Evolutionary conservation across 1,140 invertebrate genomes (phyloP).

Genomic region (Araneus ventricosus): DNA sequence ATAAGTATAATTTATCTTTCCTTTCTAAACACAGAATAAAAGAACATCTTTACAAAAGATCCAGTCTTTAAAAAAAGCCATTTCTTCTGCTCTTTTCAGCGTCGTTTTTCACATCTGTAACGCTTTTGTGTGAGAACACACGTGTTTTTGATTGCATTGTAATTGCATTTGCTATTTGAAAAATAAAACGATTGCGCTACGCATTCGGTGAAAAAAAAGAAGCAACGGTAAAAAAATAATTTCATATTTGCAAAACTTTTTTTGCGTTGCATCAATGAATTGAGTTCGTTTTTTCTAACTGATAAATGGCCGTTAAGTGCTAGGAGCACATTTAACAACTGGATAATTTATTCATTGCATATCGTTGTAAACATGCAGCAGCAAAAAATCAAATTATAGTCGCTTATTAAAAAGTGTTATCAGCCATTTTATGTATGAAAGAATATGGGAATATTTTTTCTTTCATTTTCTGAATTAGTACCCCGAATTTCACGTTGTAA

Average conservation of each 20-base stretch:
- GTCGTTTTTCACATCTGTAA: neutral
- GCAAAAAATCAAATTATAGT: too few species aligned
- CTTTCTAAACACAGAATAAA: neutral
- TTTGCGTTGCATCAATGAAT: neutral
- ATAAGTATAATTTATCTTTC: neutral
- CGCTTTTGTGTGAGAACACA: neutral
- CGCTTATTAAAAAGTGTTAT: too few species aligned
- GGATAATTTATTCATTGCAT: too few species aligned
- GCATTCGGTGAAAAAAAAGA: neutral
- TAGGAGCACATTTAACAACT: too few species aligned
- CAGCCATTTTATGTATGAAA: too few species aligned
- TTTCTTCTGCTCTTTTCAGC: neutral
- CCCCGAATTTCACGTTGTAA: too few species aligned
- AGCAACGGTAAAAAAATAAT: neutral
- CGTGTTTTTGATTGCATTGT: slow-evolving; percentile 34
- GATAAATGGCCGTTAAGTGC: too few species aligned
- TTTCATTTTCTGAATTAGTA: too few species aligned
- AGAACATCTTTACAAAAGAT: neutral
- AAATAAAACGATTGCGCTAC: neutral
- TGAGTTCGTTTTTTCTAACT: neutral
- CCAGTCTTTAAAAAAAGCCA: neutral
- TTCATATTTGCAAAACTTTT: neutral
- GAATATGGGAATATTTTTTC: too few species aligned
- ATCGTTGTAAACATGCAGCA: too few species aligned
- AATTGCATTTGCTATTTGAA: neutral